Base-by-base conservation (phyloP, 2,113 vertebrate species). In the Siphamia tubifer region DNA sequence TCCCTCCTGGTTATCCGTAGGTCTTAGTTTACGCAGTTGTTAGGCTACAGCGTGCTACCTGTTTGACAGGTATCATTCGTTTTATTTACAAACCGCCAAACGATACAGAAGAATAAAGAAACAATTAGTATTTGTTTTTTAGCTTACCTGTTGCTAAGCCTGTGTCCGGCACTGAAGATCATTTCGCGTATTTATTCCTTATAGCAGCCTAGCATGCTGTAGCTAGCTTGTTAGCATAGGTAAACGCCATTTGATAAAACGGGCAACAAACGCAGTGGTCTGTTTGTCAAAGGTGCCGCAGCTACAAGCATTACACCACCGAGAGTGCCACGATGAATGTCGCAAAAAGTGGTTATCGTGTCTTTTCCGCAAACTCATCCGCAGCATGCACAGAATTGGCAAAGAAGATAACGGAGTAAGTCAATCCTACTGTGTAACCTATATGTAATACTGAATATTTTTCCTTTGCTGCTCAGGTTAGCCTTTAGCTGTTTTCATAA, bases 331-430 rank as follows among this genome's bases (percentile, higher is more conserved):
- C 70, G 34, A 99, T 99, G 96, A 98, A 98, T 81, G 94, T 96
- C 32, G 92, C 95, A 39, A 96, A 96, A 84, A 96, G 91, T 58
- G 96, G 95, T 17, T 98, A 97, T 75, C 94, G 96, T 0, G 95
- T 96, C 42, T 98, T 98, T 81, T 98, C 95, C 23, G 96, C 96
- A 13, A 98, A 99, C 80, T 99, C 96, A 21, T 96, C 96, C 1
- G 94, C 93, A 11, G 95, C 96, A n/a, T 97, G 96, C 80, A 96
- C 95, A 9, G 96, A 98, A 74, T 84, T 99, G 75, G 96, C 96
- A 10, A 97, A 95, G 91, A 94, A 91, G 84, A 98, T 98, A 82
- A 98, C 96, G 0, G 97, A 99, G 96, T 99, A 91, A 89, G 77
- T 6, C 19, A n/a, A n/a, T n/a, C n/a, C n/a, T 39, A 43, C 10